A percentile compares a stretch with the other conserved stretches of the same genome.
Conservation (phyloP, 2,888 invertebrate species). For the Mechanitis messenoides region DNA sequence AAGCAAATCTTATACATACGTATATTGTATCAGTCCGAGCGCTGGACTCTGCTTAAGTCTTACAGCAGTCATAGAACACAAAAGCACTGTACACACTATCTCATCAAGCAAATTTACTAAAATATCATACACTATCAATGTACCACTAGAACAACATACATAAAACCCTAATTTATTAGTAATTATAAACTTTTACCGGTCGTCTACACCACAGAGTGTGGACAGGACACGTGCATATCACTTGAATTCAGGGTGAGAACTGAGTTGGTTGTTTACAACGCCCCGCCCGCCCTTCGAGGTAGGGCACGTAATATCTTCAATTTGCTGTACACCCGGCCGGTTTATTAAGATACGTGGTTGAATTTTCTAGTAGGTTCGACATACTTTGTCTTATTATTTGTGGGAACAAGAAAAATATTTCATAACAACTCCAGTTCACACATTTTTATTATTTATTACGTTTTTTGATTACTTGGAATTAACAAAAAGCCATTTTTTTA, state of each 20-base stretch:
- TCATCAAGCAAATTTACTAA: neutral
- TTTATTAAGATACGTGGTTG: constrained; percentile 23
- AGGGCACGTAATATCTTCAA: constrained; percentile 22
- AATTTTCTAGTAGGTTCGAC: too few relatives aligned
- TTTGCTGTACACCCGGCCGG: constrained; percentile 9
- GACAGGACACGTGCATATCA: constrained; percentile 11
- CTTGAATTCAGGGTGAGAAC: constrained; percentile 20
- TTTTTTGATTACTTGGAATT: too few relatives aligned
- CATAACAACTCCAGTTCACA: too few relatives aligned
- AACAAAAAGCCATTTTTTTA: too few relatives aligned
- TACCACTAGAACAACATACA: neutral
- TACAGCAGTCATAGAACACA: neutral
- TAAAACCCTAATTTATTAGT: neutral
- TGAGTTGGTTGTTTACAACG: constrained; percentile 29
- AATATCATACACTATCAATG: neutral
- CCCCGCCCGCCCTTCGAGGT: constrained; percentile 32
- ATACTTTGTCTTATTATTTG: too few relatives aligned
- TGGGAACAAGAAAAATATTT: too few relatives aligned
- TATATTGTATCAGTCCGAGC: constrained; percentile 22
- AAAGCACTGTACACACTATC: neutral
- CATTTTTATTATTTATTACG: too few relatives aligned
- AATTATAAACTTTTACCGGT: constrained; percentile 22
- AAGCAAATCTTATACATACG: constrained; percentile 23
- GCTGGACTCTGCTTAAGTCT: constrained; percentile 7
- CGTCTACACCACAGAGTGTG: neutral